Evolutionary conservation across 2,888 invertebrate genomes (phyloP).

Genomic region (Pilophorus perplexus): DNA sequence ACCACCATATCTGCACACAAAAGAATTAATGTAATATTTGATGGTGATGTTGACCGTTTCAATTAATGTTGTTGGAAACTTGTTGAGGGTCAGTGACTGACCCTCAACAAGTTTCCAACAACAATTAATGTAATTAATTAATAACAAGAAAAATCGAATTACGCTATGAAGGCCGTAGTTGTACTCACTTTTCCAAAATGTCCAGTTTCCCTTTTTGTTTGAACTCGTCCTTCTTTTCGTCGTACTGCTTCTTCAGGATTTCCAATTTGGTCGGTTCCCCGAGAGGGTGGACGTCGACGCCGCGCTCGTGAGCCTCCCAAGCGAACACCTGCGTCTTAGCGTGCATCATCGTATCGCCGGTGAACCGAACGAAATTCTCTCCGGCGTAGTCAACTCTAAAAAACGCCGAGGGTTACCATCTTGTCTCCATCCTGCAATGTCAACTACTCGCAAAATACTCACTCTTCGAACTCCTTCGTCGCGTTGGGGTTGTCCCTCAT

Average conservation of each 20-base stretch:
- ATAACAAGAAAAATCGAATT: neutral
- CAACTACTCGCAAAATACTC: constrained; percentile 51
- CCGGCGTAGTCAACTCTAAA: constrained; percentile 76
- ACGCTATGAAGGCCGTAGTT: neutral
- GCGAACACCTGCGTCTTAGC: constrained; percentile 92
- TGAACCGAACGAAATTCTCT: constrained; percentile 93
- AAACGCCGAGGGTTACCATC: constrained; percentile 39
- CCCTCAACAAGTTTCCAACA: too few species aligned
- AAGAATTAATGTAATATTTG: constrained; percentile 8
- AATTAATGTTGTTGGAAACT: too few species aligned
- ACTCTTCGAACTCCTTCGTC: constrained; percentile 59
- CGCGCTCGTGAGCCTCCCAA: constrained; percentile 92
- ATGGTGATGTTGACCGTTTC: too few species aligned
- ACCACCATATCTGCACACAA: constrained; percentile 79
- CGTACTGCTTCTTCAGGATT: constrained; percentile 83
- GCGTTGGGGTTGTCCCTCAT: constrained; percentile 96
- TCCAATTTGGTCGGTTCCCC: constrained; percentile 98
- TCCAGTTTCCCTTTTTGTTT: constrained; percentile 76
- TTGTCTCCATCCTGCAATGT: too few species aligned
- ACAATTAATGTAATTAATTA: neutral
- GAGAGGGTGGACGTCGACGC: constrained; percentile 90
- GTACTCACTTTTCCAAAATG: constrained; percentile 67
- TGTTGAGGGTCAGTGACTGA: too few species aligned
- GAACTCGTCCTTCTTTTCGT: constrained; percentile 82
- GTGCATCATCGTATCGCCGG: constrained; percentile 90